phyloP scores from a whole-genome alignment of 2,888 invertebrate genomes.

The Lithophane semibrunnea region DNA sequence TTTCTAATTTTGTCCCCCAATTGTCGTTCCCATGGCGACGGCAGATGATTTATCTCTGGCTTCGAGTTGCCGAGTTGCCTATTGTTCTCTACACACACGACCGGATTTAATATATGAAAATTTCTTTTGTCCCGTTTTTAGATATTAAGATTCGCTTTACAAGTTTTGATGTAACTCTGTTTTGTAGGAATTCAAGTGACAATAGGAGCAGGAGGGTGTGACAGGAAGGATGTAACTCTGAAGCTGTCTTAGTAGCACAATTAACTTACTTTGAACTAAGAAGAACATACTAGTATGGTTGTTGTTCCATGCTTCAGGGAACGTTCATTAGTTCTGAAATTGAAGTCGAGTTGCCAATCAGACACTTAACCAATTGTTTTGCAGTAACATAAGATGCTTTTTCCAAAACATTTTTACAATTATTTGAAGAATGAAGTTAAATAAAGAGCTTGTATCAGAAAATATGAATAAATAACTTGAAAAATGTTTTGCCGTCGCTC shows the following conservation, averaged over 20 bases:
- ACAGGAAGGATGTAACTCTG: slow-evolving; percentile 38
- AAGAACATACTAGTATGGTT: slow-evolving; percentile 2
- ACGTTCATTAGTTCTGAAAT: background rate
- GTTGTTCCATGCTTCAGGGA: background rate
- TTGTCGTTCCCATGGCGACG: slow-evolving; percentile 61
- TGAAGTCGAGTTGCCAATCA: background rate
- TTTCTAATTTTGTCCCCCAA: slow-evolving; percentile 68
- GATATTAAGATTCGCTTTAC: slow-evolving; percentile 59
- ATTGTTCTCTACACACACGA: slow-evolving; percentile 63
- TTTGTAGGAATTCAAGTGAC: slow-evolving; percentile 47
- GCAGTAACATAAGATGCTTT: background rate
- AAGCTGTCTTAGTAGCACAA: slow-evolving; percentile 16
- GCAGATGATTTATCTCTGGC: slow-evolving; percentile 66
- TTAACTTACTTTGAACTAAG: slow-evolving; percentile 6
- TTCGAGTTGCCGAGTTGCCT: slow-evolving; percentile 59
- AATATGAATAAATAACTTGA: slow-evolving; percentile 10
- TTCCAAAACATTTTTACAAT: background rate
- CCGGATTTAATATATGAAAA: slow-evolving; percentile 64
- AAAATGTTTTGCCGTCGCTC: slow-evolving; percentile 23
- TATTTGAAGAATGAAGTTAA: slow-evolving; percentile 5
- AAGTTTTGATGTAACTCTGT: slow-evolving; percentile 58
- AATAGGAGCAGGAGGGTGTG: slow-evolving; percentile 26
- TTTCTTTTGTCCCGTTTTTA: slow-evolving; percentile 63
- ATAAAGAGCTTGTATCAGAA: slow-evolving; percentile 4
- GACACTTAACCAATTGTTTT: background rate